Evolutionary conservation across 2,113 vertebrate genomes (phyloP).

Genomic region (Propithecus coquereli): DNA sequence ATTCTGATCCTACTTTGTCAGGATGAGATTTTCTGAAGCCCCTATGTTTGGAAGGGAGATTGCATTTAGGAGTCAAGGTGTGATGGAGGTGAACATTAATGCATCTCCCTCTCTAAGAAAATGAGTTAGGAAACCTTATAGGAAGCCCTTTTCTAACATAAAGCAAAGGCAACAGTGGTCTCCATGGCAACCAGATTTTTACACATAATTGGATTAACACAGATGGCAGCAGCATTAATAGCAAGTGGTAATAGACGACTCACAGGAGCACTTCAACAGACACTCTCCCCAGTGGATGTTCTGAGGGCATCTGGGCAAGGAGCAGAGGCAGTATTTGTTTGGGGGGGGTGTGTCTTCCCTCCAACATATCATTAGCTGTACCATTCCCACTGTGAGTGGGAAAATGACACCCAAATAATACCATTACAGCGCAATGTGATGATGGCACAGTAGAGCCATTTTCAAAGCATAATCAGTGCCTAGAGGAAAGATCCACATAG

Average conservation of each 20-base stretch:
- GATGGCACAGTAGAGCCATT: neutral
- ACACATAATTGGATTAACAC: neutral
- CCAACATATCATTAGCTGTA: neutral
- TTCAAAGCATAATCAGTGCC: neutral
- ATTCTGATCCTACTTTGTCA: constrained; percentile 15
- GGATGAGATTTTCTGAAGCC: constrained; percentile 30
- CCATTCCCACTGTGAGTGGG: neutral
- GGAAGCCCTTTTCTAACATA: constrained; percentile 40
- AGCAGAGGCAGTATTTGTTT: neutral
- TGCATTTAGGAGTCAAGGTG: constrained; percentile 23
- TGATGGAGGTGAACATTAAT: neutral
- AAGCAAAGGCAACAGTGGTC: neutral
- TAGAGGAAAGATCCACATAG: neutral
- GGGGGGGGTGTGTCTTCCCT: neutral
- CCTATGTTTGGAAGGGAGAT: neutral
- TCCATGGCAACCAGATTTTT: constrained; percentile 37
- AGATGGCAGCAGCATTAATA: constrained; percentile 25
- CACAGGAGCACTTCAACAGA: neutral
- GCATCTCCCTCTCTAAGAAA: neutral
- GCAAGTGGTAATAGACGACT: neutral
- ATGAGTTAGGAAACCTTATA: neutral
- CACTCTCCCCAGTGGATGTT: neutral
- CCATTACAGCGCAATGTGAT: neutral
- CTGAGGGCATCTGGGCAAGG: neutral
- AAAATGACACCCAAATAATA: constrained; percentile 1